Base-by-base conservation (phyloP, 2,797 vertebrate species). In the Etheostoma nigrum region DNA sequence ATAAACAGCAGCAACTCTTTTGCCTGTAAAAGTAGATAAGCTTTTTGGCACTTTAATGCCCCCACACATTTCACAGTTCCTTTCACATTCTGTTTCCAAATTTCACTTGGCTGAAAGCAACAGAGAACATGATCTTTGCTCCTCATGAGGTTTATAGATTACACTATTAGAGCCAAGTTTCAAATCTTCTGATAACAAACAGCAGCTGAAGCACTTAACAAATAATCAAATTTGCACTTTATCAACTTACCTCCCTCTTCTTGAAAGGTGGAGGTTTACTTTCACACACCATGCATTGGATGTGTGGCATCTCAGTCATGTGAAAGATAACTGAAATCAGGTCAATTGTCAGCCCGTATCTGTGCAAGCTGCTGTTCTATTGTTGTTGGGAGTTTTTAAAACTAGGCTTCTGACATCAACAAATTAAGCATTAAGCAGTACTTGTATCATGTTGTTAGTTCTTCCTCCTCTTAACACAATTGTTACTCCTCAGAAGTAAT, bases 181-280 rank as follows among this genome's bases (percentile, higher is more conserved):
- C 25, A 64, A 55, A 67, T 72, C 16, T 54, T 45, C 10, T 60
- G 54, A 72, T 53, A 70, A 30, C 2, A 51, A 69, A 74, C 64
- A 73, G 72, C 74, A 75, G 64, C 55, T 79, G 23, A 71, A 58
- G 62, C 33, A 44, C 67, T 45, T 1, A 25, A 44, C 55, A 72
- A 33, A 71, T 59, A 51, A 83, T 77, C 49, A n/a, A 67, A 75
- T 81, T 77, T 60, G 74, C 60, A 79, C 72, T n/a, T n/a, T 54
- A 59, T 83, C 10, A 52, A 59, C 47, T 36, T 30, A 13, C 12
- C 47, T 66, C 23, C 30, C 52, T 15, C 6, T 6, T 45, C 10
- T 16, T 2, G 47, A 14, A 61, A 19, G 27, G 15, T 27, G 8
- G 49, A 21, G 21, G 30, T 70, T 74, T 76, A 21, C 60, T 79